These are phyloP conservation scores for Thysanoteuthis rhombus DNA, from an alignment of 2,888 invertebrate species.

Conservation along the genomic window DNA sequence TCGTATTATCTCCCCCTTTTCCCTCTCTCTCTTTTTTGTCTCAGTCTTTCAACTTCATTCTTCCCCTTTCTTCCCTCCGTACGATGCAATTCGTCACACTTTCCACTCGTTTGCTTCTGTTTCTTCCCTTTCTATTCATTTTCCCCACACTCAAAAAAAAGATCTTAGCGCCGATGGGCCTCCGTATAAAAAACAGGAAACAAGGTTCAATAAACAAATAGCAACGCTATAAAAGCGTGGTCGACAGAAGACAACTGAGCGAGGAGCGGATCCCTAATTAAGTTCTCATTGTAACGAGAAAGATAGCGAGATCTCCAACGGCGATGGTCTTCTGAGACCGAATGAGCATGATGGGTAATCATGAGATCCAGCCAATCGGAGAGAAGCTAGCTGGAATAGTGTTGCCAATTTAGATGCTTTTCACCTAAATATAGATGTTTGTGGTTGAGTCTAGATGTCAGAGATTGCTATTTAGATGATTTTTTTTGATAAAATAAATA, in stretches of 20 bases:
- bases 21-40: background rate
- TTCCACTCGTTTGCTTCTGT: background rate
- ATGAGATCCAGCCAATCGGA: background rate
- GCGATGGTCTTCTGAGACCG: background rate
- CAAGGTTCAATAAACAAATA: background rate
- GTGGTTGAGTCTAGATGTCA: too few species aligned
- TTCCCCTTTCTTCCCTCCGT: too few species aligned
- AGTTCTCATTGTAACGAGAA: conserved; percentile 12
- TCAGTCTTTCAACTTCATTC: background rate
- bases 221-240: background rate
- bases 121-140: background rate
- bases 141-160: background rate
- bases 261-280: background rate
- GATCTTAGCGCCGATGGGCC: background rate
- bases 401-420: too few species aligned
- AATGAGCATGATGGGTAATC: conserved; percentile 12
- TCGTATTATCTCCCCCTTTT: background rate
- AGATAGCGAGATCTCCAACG: background rate
- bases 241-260: background rate
- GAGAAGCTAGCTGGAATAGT: too few species aligned
- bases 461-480: too few species aligned
- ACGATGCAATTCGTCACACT: background rate
- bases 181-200: background rate
- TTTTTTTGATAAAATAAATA: too few species aligned
- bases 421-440: too few species aligned